phyloP scores from a whole-genome alignment of 2,797 vertebrate genomes.

The Cottoperca gobio region DNA sequence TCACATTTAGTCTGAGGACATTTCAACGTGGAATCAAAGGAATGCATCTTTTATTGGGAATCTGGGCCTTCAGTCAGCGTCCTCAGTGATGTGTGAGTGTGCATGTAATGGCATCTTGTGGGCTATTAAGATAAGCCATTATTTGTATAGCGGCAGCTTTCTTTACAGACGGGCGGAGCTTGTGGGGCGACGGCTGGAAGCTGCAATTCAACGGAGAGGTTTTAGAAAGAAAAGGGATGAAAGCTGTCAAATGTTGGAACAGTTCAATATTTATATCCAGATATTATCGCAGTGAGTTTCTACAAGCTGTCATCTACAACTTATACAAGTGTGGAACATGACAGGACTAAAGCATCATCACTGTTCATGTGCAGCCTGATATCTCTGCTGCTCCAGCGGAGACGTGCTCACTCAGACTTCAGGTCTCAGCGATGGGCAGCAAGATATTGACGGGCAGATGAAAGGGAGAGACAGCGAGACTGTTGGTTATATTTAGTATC shows the following conservation, averaged over 20 bases:
- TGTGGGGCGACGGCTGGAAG: not conserved
- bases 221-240: not conserved
- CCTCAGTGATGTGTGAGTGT: slow-evolving; percentile 7
- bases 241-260: not conserved
- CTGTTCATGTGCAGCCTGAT: no score
- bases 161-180: not conserved
- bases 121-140: slow-evolving; percentile 33
- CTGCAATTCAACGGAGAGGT: not conserved
- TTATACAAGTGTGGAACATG: not conserved
- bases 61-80: slow-evolving; percentile 15
- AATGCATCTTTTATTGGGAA: slow-evolving; percentile 26
- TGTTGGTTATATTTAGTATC: slow-evolving; percentile 70
- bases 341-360: no score
- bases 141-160: slow-evolving; percentile 12
- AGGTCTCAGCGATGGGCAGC: slow-evolving; percentile 54
- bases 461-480: slow-evolving; percentile 36
- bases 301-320: no score
- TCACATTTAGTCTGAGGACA: slow-evolving; percentile 52
- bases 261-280: not conserved
- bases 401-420: slow-evolving; percentile 27
- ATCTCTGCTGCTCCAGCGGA: not conserved
- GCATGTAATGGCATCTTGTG: slow-evolving; percentile 19
- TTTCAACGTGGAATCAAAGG: slow-evolving; percentile 41
- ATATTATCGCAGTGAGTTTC: not conserved
- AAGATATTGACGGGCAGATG: slow-evolving; percentile 66